Evolutionary conservation across 2,888 invertebrate genomes (phyloP), one percentile per base, ranked within the genome.

Genomic region (Piscicola geometra): DNA sequence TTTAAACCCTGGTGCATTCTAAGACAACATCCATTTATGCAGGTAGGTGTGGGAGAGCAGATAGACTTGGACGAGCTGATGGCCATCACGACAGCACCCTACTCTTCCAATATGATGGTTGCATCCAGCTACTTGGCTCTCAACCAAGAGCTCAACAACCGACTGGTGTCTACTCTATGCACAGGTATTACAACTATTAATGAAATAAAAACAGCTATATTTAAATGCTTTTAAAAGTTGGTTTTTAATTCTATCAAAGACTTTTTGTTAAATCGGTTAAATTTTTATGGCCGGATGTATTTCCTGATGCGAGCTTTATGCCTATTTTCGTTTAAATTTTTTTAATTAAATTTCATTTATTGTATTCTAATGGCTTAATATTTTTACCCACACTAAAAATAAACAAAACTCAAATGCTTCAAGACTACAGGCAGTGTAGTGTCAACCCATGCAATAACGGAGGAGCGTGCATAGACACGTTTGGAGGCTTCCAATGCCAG

Each of bases 401-500:
- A 47, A 47, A 47, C 50, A 15, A 47, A 9, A 47, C 50, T 21
- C 50, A 47, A 15, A 47, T n/a, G 12, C 33, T 25, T 67, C 28
- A 64, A 79, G 82, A 79, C 66, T 71, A 66, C 30, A 75, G 75
- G n/a, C 74, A 75, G n/a, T 79, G 79, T 71, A 15, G 25, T n/a
- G 75, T 30, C n/a, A 71, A 60, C 50, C 79, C 79, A 2, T 79
- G 79, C 32, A 32, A 47, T 56, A 77, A 76, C 33, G 77, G 82
- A 15, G 84, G 81, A 21, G 77, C 78, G 18, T 85, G 85, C 80
- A 64, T 81, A 28, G 83, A 84, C 77, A 82, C 82, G 1, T 80
- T 84, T 18, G 78, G 82, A 25, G 81, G 82, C 32, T 84, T 82
- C 79, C 79, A 80, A n/a, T 85, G 85, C 77, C 35, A 80, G n/a